A percentile compares a stretch with the other conserved stretches of the same genome.
Evolutionary conservation across 1,140 invertebrate genomes (phyloP).

Genomic region (Drosophila paulistorum): DNA sequence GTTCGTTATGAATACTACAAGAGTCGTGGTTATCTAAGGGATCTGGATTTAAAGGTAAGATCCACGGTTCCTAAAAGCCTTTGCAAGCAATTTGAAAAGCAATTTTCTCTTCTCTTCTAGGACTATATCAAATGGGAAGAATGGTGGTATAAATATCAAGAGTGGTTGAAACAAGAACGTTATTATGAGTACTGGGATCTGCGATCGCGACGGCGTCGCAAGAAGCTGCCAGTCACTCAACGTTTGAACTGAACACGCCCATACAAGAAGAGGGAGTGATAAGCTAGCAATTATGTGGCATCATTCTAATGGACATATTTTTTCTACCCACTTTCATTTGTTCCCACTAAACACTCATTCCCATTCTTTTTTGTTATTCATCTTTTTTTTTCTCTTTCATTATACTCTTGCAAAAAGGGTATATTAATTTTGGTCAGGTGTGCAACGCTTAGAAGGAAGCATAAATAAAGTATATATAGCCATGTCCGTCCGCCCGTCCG

Average conservation of each 20-base stretch:
- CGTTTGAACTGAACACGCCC: slow-evolving; percentile 76
- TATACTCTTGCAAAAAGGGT: too few relatives aligned
- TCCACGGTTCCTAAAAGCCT: background rate
- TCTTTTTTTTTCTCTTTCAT: slow-evolving; percentile 8
- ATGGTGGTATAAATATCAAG: slow-evolving; percentile 96
- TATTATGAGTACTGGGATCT: slow-evolving; percentile 90
- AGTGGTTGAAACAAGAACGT: slow-evolving; percentile 93
- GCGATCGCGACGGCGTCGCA: slow-evolving; percentile 83
- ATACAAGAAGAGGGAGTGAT: background rate
- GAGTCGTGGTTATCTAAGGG: slow-evolving; percentile 91
- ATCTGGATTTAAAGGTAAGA: slow-evolving; percentile 83
- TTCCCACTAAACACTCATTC: background rate
- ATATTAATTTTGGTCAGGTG: too few relatives aligned
- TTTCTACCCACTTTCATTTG: slow-evolving; percentile 4
- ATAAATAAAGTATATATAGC: too few relatives aligned
- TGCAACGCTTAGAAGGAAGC: too few relatives aligned
- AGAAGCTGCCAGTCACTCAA: slow-evolving; percentile 83
- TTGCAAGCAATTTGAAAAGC: background rate
- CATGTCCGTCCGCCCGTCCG: too few relatives aligned
- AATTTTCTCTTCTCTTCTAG: slow-evolving; percentile 62
- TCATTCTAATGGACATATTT: slow-evolving; percentile 14
- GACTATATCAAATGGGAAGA: slow-evolving; percentile 96
- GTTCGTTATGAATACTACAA: slow-evolving; percentile 92
- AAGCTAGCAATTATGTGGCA: slow-evolving; percentile 16
- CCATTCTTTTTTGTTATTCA: slow-evolving; percentile 18